Conservation (phyloP, 2,113 vertebrate genomes). For the Pavo muticus region DNA sequence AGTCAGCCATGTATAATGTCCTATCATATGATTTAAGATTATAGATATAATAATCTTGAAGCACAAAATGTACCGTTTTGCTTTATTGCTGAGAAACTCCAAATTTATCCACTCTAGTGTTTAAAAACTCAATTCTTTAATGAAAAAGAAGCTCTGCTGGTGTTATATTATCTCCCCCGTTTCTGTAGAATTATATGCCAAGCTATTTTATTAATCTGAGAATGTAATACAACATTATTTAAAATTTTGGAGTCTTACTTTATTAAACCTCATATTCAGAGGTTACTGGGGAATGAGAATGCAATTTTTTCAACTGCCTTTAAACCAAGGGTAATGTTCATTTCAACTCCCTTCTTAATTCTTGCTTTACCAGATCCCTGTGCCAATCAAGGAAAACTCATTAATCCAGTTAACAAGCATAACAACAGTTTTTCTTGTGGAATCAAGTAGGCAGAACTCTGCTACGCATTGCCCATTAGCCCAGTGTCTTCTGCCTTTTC, state of each 20-base stretch:
- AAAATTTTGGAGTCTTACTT: conserved; percentile 55
- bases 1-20: conserved; percentile 19
- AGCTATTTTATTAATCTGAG: conserved; percentile 60
- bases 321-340: neutral
- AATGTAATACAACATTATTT: conserved; percentile 47
- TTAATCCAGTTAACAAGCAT: conserved; percentile 61
- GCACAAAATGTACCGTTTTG: conserved; percentile 16
- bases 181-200: neutral
- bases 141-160: conserved; percentile 49
- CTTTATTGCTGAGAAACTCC: conserved; percentile 39
- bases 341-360: conserved; percentile 28
- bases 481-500: neutral
- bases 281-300: conserved; percentile 32
- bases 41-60: conserved; percentile 19
- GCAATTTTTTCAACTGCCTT: conserved; percentile 52
- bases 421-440: conserved; percentile 53
- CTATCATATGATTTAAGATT: conserved; percentile 42
- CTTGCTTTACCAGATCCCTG: conserved; percentile 39
- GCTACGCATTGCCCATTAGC: neutral
- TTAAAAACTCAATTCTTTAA: conserved; percentile 62
- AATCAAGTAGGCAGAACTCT: conserved; percentile 55
- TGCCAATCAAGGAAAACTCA: conserved; percentile 50
- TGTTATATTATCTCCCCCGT: conserved; percentile 52
- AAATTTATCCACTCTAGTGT: conserved; percentile 38
- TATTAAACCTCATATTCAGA: conserved; percentile 44